phyloP scores from a whole-genome alignment of 2,797 vertebrate genomes.

The Syndactyla subalaris region DNA sequence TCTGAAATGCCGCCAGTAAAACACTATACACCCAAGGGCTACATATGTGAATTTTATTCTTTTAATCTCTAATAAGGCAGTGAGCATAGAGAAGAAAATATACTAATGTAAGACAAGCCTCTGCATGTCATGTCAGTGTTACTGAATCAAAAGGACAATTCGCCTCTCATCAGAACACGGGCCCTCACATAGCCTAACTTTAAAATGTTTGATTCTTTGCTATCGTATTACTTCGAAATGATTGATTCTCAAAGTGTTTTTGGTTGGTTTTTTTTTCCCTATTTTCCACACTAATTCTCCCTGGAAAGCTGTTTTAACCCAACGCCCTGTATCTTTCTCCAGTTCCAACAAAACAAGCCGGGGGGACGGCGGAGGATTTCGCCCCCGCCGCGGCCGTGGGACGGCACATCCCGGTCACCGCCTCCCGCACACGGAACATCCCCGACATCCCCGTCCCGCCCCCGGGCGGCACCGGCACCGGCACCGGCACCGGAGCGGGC shows the following conservation, averaged over 20 bases:
- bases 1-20: neutral
- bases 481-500: neutral
- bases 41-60: neutral
- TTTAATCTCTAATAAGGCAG: neutral
- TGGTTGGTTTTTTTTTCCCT: neutral
- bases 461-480: neutral
- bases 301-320: neutral
- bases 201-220: neutral
- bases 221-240: fast-evolving
- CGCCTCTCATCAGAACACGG: neutral
- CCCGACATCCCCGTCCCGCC: neutral
- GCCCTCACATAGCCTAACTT: neutral
- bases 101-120: neutral
- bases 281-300: neutral
- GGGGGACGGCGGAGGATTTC: no score
- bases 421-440: neutral
- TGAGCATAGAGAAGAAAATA: neutral
- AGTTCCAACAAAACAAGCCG: fast-evolving
- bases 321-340: neutral
- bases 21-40: neutral
- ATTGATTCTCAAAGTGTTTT: neutral
- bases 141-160: neutral
- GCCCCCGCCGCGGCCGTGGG: neutral
- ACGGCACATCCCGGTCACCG: neutral
- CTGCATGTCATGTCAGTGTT: fast-evolving